A percentile compares a stretch with the other conserved stretches of the same genome.
Conservation (phyloP, 1,140 invertebrate genomes). For the Ips typographus region DNA sequence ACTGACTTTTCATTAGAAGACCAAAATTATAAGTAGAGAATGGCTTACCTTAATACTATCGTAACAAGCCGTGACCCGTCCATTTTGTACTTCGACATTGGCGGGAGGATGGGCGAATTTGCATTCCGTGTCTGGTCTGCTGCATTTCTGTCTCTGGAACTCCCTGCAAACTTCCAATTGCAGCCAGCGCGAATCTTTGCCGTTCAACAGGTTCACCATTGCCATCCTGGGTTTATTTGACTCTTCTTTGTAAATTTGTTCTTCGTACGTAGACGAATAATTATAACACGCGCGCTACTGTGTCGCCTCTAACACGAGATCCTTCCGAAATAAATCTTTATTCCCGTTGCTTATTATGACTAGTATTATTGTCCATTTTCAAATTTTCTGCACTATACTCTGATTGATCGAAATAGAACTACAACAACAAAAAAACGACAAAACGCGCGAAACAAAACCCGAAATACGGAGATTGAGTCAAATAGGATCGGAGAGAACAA, state of each 20-base stretch:
- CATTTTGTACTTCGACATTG: constrained; percentile 99
- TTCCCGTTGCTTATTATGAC: neutral
- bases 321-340: too few species aligned
- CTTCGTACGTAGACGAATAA: neutral
- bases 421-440: too few species aligned
- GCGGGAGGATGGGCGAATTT: constrained; percentile 99
- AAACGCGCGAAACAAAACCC: too few species aligned
- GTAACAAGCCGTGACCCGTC: constrained; percentile 99
- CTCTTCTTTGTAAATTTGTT: constrained; percentile 5
- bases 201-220: constrained; percentile 94
- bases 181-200: constrained; percentile 99
- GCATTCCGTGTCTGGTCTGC: constrained; percentile 97
- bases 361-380: constrained; percentile 5
- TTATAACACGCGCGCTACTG: neutral
- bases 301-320: too few species aligned
- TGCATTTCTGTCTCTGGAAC: constrained; percentile 99
- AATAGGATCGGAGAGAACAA: too few species aligned
- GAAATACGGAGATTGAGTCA: too few species aligned
- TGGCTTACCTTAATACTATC: constrained; percentile 98
- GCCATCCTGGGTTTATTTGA: constrained; percentile 60
- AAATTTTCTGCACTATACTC: too few species aligned
- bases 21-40: too few species aligned
- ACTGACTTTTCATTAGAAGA: too few species aligned
- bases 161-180: constrained; percentile 99
- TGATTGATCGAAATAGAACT: too few species aligned